These are phyloP conservation scores for Pogoniulus pusillus DNA, from an alignment of 2,797 vertebrate species.

Conservation along the genomic window DNA sequence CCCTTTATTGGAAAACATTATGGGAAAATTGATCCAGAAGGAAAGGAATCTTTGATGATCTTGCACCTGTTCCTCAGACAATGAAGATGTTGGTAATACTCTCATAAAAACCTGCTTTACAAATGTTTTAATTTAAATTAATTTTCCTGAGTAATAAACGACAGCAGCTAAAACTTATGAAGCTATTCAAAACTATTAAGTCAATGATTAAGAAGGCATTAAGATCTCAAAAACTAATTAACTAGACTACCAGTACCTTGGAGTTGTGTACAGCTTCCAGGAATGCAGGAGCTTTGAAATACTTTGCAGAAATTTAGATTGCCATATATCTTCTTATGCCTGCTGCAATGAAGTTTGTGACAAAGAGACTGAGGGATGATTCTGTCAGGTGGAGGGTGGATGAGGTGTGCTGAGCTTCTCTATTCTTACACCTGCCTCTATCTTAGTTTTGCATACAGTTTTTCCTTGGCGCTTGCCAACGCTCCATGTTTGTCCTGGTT, in stretches of 20 bases:
- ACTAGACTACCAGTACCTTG: constrained; percentile 63
- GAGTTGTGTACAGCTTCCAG: constrained; percentile 73
- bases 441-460: accelerated
- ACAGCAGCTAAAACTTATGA: constrained; percentile 75
- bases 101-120: constrained; percentile 75
- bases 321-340: constrained; percentile 41
- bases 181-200: constrained; percentile 74
- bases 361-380: not conserved
- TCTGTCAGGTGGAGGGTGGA: not conserved
- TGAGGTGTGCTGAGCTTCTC: not conserved
- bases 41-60: constrained; percentile 71
- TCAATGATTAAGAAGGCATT: constrained; percentile 75
- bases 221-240: constrained; percentile 75
- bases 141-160: constrained; percentile 78
- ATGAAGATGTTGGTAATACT: constrained; percentile 73
- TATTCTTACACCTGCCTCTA: not conserved
- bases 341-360: constrained; percentile 9
- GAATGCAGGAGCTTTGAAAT: constrained; percentile 57
- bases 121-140: constrained; percentile 81
- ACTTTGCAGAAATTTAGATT: constrained; percentile 65
- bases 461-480: not conserved
- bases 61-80: constrained; percentile 69
- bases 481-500: not conserved
- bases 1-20: constrained; percentile 63
- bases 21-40: constrained; percentile 71